Base-by-base conservation (phyloP, 1,140 invertebrate species). In the Scaptomyza pallida region DNA sequence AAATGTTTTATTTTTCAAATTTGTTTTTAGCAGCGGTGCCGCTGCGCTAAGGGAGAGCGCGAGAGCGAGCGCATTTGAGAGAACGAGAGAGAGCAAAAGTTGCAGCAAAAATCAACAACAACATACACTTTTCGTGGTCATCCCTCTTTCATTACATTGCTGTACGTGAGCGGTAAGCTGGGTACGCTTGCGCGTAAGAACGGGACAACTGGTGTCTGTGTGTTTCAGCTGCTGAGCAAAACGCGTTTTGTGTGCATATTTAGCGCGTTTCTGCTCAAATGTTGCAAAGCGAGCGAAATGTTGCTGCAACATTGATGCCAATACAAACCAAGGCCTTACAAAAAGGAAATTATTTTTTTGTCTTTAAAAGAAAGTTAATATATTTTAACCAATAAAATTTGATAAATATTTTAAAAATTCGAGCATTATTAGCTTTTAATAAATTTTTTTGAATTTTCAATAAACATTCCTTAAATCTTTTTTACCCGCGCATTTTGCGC, bases 251-350 rank as follows among this genome's bases (percentile, higher is more conserved):
- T 33, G 72, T 57, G 35, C 50, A 52, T 71, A 57, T 65, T 77
- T 77, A 77, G 75, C 41, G 40, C 15, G 19, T 75, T 78, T 77
- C 44, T 13, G 2, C 8, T n/a, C n/a, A 8, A 57, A 65, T 72
- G 17, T 51, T 57, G 44, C 61, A 5, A 30, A 33, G 10, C 13
- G 59, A 56, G 55, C 21, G 33, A 47, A 56, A 78, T 78, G 76
- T 79, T 79, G 51, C 60, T 12, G 76, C 71, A 79, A 64, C 76
- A 78, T 72, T 78, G 61, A 61, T 72, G 74, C n/a, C n/a, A n/a
- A n/a, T n/a, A n/a, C n/a, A n/a, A n/a, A n/a, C n/a, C n/a, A n/a
- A n/a, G n/a, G n/a, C n/a, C n/a, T n/a, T n/a, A n/a, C n/a, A n/a
- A n/a, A n/a, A n/a, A n/a, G n/a, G n/a, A n/a, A n/a, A n/a, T n/a